Conservation (phyloP, 2,888 invertebrate species). For the Eupeodes luniger region DNA sequence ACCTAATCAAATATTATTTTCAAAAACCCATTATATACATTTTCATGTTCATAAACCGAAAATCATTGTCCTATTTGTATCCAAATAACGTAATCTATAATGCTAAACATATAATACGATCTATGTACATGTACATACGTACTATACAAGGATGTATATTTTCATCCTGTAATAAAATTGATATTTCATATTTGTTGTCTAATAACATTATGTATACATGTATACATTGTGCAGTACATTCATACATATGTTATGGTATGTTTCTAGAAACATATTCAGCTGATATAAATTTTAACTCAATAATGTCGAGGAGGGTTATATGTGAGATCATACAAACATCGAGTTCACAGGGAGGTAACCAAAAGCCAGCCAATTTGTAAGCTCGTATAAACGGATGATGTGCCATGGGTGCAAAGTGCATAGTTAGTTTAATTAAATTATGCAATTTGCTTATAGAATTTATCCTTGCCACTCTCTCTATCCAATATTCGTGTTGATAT, state of each 20-base stretch:
- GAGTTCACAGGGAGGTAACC: not conserved
- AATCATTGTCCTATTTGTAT: not conserved
- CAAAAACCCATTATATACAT: not conserved
- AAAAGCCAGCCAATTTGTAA: slow-evolving; percentile 13
- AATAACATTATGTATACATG: not conserved
- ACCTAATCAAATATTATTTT: slow-evolving; percentile 24
- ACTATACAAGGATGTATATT: not conserved
- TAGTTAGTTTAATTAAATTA: slow-evolving; percentile 36
- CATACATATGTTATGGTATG: too few species aligned
- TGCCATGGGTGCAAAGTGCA: not conserved
- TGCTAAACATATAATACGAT: not conserved
- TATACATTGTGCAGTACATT: not conserved
- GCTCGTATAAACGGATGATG: not conserved
- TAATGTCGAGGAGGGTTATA: not conserved
- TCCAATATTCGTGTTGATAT: not conserved
- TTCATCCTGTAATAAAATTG: not conserved
- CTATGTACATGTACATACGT: not conserved
- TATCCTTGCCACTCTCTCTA: not conserved
- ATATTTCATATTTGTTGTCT: not conserved
- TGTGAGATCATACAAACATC: too few species aligned
- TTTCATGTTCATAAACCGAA: not conserved
- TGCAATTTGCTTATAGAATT: slow-evolving; percentile 9
- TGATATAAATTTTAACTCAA: not conserved
- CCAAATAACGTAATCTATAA: not conserved
- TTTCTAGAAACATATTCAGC: too few species aligned